A percentile compares a stretch with the other conserved stretches of the same genome.
Evolutionary conservation across 2,113 vertebrate species (phyloP).

Genomic region (Macroglossus sobrinus): DNA sequence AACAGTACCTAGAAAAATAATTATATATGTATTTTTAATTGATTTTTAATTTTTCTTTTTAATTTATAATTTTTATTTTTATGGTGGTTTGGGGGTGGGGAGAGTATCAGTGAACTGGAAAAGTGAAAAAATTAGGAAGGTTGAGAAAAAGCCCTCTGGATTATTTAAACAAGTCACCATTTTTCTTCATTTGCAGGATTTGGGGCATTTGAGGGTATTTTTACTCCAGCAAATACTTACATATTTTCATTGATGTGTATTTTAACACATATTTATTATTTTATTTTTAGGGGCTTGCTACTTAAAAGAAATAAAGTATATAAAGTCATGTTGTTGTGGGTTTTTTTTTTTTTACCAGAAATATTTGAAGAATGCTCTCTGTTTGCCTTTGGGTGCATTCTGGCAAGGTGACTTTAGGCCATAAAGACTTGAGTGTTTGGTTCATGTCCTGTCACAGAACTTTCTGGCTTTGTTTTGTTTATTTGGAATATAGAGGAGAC

Average conservation of each 20-base stretch:
- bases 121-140: neutral
- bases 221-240: neutral
- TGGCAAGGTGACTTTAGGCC: neutral
- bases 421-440: constrained; percentile 40
- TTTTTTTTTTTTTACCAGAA: constrained; percentile 42
- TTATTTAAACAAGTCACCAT: neutral
- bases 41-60: neutral
- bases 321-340: neutral
- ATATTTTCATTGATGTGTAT: constrained; percentile 18
- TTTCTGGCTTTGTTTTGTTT: constrained; percentile 38
- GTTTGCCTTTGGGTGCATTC: constrained; percentile 25
- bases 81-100: neutral
- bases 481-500: constrained; percentile 13
- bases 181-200: neutral
- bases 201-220: neutral
- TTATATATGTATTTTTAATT: neutral
- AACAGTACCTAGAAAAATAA: neutral
- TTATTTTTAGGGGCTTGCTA: constrained; percentile 36
- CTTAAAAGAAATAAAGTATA: neutral
- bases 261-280: constrained; percentile 45
- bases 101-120: neutral
- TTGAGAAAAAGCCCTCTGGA: neutral
- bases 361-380: constrained; percentile 58
- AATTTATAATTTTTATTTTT: neutral
- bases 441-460: neutral